These are phyloP conservation scores for Stegastes partitus DNA, from an alignment of 2,113 vertebrate genomes.

Conservation along the genomic window DNA sequence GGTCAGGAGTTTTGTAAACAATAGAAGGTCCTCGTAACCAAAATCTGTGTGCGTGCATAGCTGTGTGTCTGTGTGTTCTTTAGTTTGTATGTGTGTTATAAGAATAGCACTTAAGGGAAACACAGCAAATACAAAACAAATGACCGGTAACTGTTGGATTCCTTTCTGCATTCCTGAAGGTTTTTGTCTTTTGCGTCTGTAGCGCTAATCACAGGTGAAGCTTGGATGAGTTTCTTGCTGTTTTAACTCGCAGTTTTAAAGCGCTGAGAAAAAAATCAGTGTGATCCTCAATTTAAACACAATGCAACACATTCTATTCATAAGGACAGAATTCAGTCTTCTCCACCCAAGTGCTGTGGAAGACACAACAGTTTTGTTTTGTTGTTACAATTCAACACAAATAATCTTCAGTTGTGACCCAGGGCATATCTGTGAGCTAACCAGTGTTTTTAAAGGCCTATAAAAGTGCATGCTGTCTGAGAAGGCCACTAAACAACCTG, in stretches of 20 bases:
- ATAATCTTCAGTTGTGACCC: no score
- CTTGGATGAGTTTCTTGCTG: conserved; percentile 10
- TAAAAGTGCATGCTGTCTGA: conserved; percentile 1
- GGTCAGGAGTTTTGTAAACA: no score
- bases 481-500: neutral
- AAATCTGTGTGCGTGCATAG: neutral
- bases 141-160: conserved; percentile 41
- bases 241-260: conserved; percentile 11
- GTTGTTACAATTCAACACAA: neutral
- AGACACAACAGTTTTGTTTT: neutral
- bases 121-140: conserved; percentile 35
- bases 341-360: conserved; percentile 30
- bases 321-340: neutral
- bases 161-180: conserved; percentile 65
- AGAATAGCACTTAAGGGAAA: conserved; percentile 2
- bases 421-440: neutral
- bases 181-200: conserved; percentile 25
- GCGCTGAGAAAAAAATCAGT: conserved; percentile 6
- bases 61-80: neutral
- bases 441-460: neutral
- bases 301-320: conserved; percentile 27
- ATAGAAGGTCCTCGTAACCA: neutral
- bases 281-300: conserved; percentile 36
- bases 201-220: neutral
- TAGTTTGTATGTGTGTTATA: neutral